Evolutionary conservation across 2,888 invertebrate species (phyloP), one percentile per base, ranked within the genome.

Genomic region (Nebria salina): DNA sequence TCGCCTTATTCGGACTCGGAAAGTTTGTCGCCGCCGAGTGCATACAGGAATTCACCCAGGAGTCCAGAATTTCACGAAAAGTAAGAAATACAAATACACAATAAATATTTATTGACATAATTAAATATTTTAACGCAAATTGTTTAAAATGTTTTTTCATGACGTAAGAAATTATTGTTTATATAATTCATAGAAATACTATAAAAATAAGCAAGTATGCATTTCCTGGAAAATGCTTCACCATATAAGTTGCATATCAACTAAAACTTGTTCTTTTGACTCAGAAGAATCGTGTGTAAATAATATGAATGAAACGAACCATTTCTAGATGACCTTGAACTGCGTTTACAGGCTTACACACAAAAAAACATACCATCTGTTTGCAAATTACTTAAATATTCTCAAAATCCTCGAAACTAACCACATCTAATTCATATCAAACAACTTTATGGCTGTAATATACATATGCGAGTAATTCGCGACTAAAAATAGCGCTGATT

Each of bases 21-120:
- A 80, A 89, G 88, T 84, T 84, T 89, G 68, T 89, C 89, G 8
- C 89, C 89, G 9, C 88, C 89, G 3, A 87, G 88, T 54, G 87
- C 87, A 41, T 89, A 88, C 83, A 86, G 88, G 83, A 87, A 84
- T 80, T 83, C 85, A 43, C 87, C 87, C 13, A 87, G 88, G 78
- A 89, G 89, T 70, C 89, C 90, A 13, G 90, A 90, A 82, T 90
- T 89, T 85, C 89, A 89, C 84, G 90, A 90, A 86, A 88, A 88
- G 90, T 90, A 86, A 90, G 90, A 90, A 72, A 77, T 77, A 68
- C 4, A 34, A 34, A 34, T 34, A n/a, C n/a, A n/a, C n/a, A n/a
- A 20, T 34, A 34, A 34, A 34, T 34, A 34, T 20, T 20, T 20
- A 20, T 20, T 20, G 20, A 20, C 20, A 20, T 20, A 20, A 20